Evolutionary conservation across 2,888 invertebrate genomes (phyloP).

Genomic region (Drosophila eohydei): DNA sequence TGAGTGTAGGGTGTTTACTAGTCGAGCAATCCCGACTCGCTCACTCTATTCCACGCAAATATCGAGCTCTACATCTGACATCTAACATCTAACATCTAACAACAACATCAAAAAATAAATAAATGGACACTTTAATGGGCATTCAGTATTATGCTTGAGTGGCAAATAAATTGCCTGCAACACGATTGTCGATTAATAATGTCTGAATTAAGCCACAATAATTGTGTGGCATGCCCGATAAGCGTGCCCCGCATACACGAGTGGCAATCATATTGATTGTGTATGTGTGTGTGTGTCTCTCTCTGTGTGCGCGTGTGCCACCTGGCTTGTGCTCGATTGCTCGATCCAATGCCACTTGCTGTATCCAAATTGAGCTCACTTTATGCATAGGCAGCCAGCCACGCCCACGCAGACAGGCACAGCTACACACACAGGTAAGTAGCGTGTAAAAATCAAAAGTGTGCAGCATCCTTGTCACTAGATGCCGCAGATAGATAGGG

Average conservation of each 20-base stretch:
- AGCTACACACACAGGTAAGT: constrained; percentile 10
- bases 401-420: constrained; percentile 4
- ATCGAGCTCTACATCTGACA: background rate
- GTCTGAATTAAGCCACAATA: constrained; percentile 56
- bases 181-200: constrained; percentile 57
- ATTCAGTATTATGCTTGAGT: constrained; percentile 34
- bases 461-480: constrained; percentile 52
- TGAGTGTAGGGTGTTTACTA: background rate
- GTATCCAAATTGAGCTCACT: constrained; percentile 42
- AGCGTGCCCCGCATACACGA: constrained; percentile 48
- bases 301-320: constrained; percentile 16
- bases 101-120: constrained; percentile 1
- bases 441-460: constrained; percentile 55
- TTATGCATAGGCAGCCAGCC: constrained; percentile 24
- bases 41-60: background rate
- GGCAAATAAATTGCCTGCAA: constrained; percentile 39
- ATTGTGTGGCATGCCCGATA: constrained; percentile 44
- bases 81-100: too few relatives aligned
- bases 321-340: constrained; percentile 34
- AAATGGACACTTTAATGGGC: constrained; percentile 27
- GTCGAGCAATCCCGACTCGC: background rate
- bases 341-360: constrained; percentile 33
- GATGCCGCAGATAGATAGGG: constrained; percentile 39
- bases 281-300: constrained; percentile 23
- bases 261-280: constrained; percentile 47